phyloP scores from a whole-genome alignment of 2,888 invertebrate genomes.

The Allolobophora icterica region DNA sequence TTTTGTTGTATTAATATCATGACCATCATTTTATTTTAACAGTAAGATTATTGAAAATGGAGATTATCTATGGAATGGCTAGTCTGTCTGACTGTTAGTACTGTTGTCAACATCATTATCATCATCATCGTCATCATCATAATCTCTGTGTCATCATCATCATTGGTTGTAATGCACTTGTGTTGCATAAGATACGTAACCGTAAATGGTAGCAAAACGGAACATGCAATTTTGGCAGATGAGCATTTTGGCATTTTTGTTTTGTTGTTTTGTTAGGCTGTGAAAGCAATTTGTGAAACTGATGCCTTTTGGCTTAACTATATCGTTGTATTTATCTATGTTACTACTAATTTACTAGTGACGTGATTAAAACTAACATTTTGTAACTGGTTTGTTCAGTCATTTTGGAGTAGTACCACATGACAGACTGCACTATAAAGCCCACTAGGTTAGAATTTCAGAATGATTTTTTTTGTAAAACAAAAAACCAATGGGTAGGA shows the following conservation, averaged over 20 bases:
- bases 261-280: conserved; percentile 3
- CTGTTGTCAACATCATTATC: neutral
- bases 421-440: neutral
- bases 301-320: neutral
- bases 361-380: neutral
- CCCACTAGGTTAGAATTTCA: neutral
- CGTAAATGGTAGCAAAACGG: neutral
- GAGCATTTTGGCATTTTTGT: neutral
- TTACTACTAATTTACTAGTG: neutral
- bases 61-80: neutral
- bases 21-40: neutral
- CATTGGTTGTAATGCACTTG: neutral
- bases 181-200: neutral
- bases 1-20: neutral
- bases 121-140: neutral
- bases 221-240: neutral
- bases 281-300: neutral
- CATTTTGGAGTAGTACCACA: neutral
- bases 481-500: neutral
- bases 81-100: neutral
- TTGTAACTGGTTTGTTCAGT: neutral
- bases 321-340: neutral
- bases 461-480: neutral
- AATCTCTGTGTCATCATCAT: neutral
- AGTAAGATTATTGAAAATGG: neutral